Conservation (phyloP, 2,113 vertebrate species). For the Cyanocitta stelleri region DNA sequence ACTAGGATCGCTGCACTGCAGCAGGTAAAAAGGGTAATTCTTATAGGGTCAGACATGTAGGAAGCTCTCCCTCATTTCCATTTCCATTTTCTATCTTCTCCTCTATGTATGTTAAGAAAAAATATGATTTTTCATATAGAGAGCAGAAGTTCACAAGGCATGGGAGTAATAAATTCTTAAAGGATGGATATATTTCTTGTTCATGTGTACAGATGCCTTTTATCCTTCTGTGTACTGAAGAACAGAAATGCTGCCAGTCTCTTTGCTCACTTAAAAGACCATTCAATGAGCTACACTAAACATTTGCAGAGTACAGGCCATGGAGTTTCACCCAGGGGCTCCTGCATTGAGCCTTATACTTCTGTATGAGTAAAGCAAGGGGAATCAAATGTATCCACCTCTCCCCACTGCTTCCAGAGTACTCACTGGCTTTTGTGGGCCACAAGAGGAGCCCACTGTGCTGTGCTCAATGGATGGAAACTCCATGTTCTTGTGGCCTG, state of each 20-base stretch:
- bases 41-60: background rate
- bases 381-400: background rate
- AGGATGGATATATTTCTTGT: background rate
- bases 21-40: background rate
- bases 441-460: background rate
- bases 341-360: background rate
- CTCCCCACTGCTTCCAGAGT: background rate
- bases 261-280: background rate
- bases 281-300: background rate
- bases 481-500: fast-evolving
- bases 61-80: background rate
- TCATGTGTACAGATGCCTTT: background rate
- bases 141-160: background rate
- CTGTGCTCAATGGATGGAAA: background rate
- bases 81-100: background rate
- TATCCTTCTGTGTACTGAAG: background rate
- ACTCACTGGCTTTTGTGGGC: background rate
- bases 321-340: background rate
- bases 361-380: background rate
- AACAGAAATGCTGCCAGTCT: background rate
- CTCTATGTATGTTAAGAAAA: background rate
- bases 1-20: background rate
- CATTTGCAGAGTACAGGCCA: background rate
- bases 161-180: background rate
- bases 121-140: background rate